A percentile compares a stretch with the other conserved stretches of the same genome.
Conservation (phyloP, 2,113 vertebrate genomes). For the Laticauda colubrina region DNA sequence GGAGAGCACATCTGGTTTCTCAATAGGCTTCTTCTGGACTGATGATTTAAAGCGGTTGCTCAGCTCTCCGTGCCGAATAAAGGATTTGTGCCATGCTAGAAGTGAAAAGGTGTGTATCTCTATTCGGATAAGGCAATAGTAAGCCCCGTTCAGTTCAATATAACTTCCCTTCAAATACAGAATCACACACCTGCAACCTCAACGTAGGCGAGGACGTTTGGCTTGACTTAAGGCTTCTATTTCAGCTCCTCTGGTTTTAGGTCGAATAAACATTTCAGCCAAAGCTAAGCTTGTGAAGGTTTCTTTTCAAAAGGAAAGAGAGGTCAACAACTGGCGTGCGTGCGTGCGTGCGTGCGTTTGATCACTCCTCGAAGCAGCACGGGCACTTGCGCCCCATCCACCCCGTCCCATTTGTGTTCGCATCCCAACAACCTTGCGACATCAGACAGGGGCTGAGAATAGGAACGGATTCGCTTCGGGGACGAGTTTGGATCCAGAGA, state of each 20-base stretch:
- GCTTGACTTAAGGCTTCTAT: neutral
- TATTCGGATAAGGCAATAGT: neutral
- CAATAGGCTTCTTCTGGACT: neutral
- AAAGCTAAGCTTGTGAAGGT: neutral
- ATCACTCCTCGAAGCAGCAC: neutral
- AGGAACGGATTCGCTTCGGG: neutral
- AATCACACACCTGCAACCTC: neutral
- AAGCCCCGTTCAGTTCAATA: neutral
- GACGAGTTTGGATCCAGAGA: neutral
- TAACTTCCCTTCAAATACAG: neutral
- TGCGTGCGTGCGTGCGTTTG: neutral
- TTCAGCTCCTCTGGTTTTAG: neutral
- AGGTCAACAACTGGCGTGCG: neutral
- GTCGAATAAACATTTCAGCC: neutral
- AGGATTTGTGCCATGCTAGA: neutral
- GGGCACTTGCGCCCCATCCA: neutral
- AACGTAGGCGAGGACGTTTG: neutral
- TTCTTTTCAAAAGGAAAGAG: neutral
- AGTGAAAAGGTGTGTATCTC: neutral
- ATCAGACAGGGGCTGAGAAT: neutral
- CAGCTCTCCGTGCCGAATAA: neutral
- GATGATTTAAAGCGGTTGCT: neutral
- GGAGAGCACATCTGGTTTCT: neutral
- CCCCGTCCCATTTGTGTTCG: neutral
- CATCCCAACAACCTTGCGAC: neutral